Conservation (phyloP, 1,140 invertebrate species). For the Ectropis grisescens region DNA sequence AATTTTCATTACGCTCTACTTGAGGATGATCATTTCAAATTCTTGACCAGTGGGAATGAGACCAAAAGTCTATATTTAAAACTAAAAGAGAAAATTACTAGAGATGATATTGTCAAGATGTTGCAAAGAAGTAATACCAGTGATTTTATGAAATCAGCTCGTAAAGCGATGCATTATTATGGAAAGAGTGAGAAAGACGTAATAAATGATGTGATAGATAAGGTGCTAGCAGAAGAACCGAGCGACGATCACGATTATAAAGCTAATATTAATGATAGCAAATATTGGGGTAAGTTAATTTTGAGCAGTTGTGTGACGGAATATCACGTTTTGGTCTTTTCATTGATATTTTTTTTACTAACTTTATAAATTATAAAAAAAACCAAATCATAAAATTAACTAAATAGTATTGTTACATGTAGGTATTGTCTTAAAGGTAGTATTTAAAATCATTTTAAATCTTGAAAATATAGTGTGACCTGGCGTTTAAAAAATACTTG, state of each 20-base stretch:
- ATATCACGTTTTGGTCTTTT: too few relatives aligned
- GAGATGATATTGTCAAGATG: slow-evolving; percentile 44
- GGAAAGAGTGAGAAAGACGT: slow-evolving; percentile 12
- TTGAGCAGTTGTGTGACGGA: too few relatives aligned
- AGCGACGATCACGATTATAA: slow-evolving; percentile 34
- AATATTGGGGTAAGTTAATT: slow-evolving; percentile 41
- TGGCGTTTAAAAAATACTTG: too few relatives aligned
- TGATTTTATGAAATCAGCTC: slow-evolving; percentile 27
- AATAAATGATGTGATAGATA: slow-evolving; percentile 31
- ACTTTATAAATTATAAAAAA: too few relatives aligned
- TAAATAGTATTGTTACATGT: too few relatives aligned
- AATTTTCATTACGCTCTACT: slow-evolving; percentile 39
- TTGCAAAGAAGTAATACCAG: slow-evolving; percentile 20
- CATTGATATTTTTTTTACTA: neutral
- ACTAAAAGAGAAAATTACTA: slow-evolving; percentile 49
- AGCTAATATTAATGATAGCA: slow-evolving; percentile 23
- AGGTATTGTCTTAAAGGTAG: too few relatives aligned
- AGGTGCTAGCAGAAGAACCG: slow-evolving; percentile 30
- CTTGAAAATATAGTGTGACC: too few relatives aligned
- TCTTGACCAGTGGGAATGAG: slow-evolving; percentile 20
- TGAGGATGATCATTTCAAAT: slow-evolving; percentile 31
- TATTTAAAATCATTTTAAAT: too few relatives aligned
- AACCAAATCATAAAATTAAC: too few relatives aligned
- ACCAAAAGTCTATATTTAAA: slow-evolving; percentile 39
- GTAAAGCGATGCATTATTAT: slow-evolving; percentile 24